Conservation (phyloP, 1,140 invertebrate species). For the Neotoxoptera formosana region DNA sequence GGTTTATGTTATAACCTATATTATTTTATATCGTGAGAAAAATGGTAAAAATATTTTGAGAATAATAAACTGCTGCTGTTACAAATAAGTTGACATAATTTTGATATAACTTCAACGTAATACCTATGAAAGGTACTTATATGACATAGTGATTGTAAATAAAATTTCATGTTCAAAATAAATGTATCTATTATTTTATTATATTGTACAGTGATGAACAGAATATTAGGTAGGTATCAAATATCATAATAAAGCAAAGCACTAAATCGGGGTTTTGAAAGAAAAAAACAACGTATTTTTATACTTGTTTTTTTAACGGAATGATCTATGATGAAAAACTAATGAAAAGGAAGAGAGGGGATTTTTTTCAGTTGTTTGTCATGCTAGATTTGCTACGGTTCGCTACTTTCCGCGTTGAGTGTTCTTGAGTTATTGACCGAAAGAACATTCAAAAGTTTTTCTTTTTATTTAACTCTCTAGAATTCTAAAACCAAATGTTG, state of each 20-base stretch:
- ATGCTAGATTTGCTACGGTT: background rate
- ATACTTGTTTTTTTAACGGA: background rate
- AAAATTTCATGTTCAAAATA: background rate
- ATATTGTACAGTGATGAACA: background rate
- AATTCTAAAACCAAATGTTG: background rate
- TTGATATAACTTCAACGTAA: background rate
- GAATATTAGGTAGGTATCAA: background rate
- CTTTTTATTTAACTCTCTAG: background rate
- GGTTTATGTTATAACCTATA: background rate
- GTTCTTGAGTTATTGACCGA: slow-evolving; percentile 30
- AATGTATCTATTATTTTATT: background rate
- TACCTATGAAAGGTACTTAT: background rate
- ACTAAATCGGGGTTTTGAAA: background rate
- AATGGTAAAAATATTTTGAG: background rate
- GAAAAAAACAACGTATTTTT: background rate
- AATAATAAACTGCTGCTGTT: background rate
- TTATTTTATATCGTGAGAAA: background rate
- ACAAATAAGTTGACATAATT: background rate
- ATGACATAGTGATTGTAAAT: background rate
- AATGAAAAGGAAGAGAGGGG: background rate
- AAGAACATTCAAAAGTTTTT: slow-evolving; percentile 34
- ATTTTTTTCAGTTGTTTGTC: background rate
- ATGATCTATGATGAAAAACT: background rate
- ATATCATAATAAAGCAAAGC: background rate
- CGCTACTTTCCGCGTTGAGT: background rate